Base-by-base conservation (phyloP, 2,888 invertebrate species). In the Spilosoma lubricipeda region DNA sequence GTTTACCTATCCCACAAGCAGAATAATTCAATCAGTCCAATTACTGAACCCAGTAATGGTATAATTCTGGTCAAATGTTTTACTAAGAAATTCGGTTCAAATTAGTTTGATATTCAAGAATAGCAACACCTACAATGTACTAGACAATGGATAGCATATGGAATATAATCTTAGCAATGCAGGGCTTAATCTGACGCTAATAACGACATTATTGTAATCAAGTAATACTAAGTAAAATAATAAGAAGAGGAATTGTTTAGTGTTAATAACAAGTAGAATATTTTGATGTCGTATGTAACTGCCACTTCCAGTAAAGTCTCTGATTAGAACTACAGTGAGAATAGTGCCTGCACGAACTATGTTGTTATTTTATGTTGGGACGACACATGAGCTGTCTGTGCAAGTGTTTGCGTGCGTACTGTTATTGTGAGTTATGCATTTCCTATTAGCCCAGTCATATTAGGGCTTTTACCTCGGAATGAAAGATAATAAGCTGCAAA, bases 281-380 rank as follows among this genome's bases (percentile, higher is more conserved):
- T 67, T 67, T 69, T 48, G 67, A n/a, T 68, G 52, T 48, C 48
- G 45, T 67, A 48, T 65, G 67, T 68, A 67, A 73, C 74, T 77
- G 48, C 67, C 71, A 80, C 77, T 82, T 81, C 78, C 82, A 81
- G 65, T 72, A 70, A 73, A 63, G 66, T 80, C 71, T 82, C 72
- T 77, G 75, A 76, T 78, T 85, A 85, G 78, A 86, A 87, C 82
- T 79, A 85, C 87, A 91, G 91, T 90, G 91, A 90, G 91, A 90
- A 81, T 87, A 89, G 90, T 91, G 91, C 90, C 91, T 91, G 87
- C 83, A 86, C 82, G 81, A 84, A 83, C 86, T 86, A 80, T 72
- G 80, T 85, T 81, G 78, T 86, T 70, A 63, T 63, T 39, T 63
- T 70, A 30, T 64, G 63, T 65, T 63, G 42, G 27, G 63, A 69